Percentiles rank a stretch among this genome's conserved stretches.
Conservation (phyloP, 2,797 vertebrate species). For the Sebastolobus altivelis region DNA sequence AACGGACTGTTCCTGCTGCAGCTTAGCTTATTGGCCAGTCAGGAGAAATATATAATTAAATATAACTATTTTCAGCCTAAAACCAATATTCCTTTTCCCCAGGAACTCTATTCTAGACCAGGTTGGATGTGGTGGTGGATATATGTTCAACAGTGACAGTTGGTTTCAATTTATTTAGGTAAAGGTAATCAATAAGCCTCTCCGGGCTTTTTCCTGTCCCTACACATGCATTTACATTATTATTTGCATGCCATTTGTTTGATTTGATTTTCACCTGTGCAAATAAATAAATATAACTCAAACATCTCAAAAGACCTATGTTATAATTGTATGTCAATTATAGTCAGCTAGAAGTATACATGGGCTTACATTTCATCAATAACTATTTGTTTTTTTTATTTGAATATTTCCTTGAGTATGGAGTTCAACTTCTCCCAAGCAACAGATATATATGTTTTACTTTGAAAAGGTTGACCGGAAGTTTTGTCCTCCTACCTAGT, state of each 20-base stretch:
- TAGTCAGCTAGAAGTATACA: neutral
- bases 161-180: neutral
- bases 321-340: neutral
- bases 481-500: neutral
- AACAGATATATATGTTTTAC: conserved; percentile 3
- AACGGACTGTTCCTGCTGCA: no score
- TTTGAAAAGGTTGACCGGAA: neutral
- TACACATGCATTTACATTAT: neutral
- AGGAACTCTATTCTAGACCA: no score
- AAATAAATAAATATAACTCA: neutral
- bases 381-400: no score
- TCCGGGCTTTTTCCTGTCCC: no score
- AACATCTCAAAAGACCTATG: neutral
- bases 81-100: no score
- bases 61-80: no score
- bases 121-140: no score
- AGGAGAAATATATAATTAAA: no score
- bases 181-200: neutral
- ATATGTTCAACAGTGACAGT: neutral
- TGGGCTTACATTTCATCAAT: neutral
- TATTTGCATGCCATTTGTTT: neutral
- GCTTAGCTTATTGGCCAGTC: no score
- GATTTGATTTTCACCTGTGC: neutral
- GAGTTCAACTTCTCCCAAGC: no score
- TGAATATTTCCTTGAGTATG: neutral